phyloP scores from a whole-genome alignment of 37 sponge, comb jelly and placozoan genomes.

The Tethya wilhelma region DNA sequence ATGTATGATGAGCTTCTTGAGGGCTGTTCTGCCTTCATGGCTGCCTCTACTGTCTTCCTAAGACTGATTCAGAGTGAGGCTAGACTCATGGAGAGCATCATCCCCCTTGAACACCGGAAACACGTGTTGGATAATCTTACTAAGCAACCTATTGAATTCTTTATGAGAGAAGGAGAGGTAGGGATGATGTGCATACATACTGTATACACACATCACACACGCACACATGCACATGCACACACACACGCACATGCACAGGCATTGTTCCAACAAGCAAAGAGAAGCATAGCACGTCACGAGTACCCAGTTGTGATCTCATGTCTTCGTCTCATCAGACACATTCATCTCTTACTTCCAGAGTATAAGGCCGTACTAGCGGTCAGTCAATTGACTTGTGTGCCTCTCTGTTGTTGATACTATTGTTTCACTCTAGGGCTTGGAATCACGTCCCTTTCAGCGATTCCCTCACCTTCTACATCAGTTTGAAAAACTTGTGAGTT shows the following conservation, averaged over 20 bases:
- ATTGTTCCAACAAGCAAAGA: conserved; percentile 43
- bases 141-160: conserved; percentile 69
- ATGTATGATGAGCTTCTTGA: conserved; percentile 37
- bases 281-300: conserved; percentile 46
- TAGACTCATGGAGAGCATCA: conserved; percentile 73
- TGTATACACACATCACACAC: no score
- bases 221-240: no score
- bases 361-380: conserved; percentile 44
- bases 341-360: conserved; percentile 58
- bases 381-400: no score
- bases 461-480: conserved; percentile 31
- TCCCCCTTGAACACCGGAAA: conserved; percentile 64
- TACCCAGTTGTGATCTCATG: conserved; percentile 53
- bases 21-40: conserved; percentile 34
- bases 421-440: conserved; percentile 33
- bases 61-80: conserved; percentile 79
- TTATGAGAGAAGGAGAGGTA: conserved; percentile 82
- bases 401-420: no score
- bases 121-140: conserved; percentile 70
- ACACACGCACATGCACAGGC: not conserved
- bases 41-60: conserved; percentile 31
- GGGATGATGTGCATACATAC: not conserved
- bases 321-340: conserved; percentile 61
- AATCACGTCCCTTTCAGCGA: conserved; percentile 27
- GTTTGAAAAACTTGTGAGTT: conserved; percentile 57